These are phyloP conservation scores for Diogma glabrata DNA, from an alignment of 2,888 invertebrate species.

Conservation along the genomic window DNA sequence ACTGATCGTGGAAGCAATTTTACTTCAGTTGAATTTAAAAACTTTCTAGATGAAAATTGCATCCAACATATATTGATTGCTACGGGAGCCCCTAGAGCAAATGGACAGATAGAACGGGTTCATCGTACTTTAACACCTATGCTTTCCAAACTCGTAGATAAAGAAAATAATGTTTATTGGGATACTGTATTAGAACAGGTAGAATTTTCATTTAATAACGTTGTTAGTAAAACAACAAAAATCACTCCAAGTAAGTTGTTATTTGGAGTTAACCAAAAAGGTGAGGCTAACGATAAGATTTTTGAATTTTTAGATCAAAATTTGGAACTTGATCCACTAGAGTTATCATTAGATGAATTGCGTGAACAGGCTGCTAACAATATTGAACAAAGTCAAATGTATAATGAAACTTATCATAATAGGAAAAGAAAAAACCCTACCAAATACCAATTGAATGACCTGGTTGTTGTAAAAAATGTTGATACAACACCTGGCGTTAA, in stretches of 20 bases:
- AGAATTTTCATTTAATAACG: slow-evolving; percentile 14
- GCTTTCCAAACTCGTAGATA: slow-evolving; percentile 13
- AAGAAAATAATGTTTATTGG: slow-evolving; percentile 12
- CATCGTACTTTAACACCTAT: slow-evolving; percentile 13
- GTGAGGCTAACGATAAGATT: slow-evolving; percentile 17
- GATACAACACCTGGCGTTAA: slow-evolving; percentile 16
- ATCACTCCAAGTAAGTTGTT: slow-evolving; percentile 22
- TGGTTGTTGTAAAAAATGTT: slow-evolving; percentile 20
- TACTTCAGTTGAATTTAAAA: slow-evolving; percentile 12
- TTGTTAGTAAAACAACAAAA: slow-evolving; percentile 19
- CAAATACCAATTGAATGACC: slow-evolving; percentile 18
- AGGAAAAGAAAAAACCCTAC: slow-evolving; percentile 18
- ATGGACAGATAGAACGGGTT: slow-evolving; percentile 22
- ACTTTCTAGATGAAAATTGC: slow-evolving; percentile 17
- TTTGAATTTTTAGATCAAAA: slow-evolving; percentile 5
- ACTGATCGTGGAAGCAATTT: slow-evolving; percentile 12
- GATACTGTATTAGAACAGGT: slow-evolving; percentile 9
- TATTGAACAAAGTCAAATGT: slow-evolving; percentile 19
- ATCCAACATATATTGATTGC: slow-evolving; percentile 23
- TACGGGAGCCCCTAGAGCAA: slow-evolving; percentile 23
- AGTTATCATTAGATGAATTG: slow-evolving; percentile 7
- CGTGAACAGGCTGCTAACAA: slow-evolving; percentile 13
- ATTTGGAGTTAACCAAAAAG: slow-evolving; percentile 23
- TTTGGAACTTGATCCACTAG: slow-evolving; percentile 18
- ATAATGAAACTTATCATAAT: slow-evolving; percentile 18